Evolutionary conservation across 1,140 invertebrate genomes (phyloP), one percentile per base, ranked within the genome.

Genomic region (Drosophila carrolli): DNA sequence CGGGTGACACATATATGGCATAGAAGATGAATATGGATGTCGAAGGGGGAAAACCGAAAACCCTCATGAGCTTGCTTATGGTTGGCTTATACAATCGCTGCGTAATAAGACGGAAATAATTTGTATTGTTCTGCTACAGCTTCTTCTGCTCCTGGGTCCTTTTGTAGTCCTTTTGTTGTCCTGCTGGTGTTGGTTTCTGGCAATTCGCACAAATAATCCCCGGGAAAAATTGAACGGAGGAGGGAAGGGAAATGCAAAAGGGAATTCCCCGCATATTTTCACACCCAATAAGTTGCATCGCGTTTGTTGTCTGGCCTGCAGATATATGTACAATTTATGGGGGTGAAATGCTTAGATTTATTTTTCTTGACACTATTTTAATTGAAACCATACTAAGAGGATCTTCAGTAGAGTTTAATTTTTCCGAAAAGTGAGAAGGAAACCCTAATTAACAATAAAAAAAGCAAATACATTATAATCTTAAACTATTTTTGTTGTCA

Each of bases 61-160:
- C 55, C 71, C 71, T 79, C 48, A 57, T 75, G 81, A 80, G 61
- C 65, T 79, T 75, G 67, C 60, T 84, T 76, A 72, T 83, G 75
- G 67, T 58, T 75, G 55, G 82, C 68, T 81, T 78, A 81, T 81
- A 66, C 76, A 75, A 89, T 88, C 75, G 80, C 68, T 88, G 84
- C 43, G 80, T 89, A 88, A 88, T 88, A 88, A 88, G 77, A 80
- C 77, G 84, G 84, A 88, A 89, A 84, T 89, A 83, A 83, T 81
- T 89, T 85, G 75, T 75, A 76, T 81, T 79, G 76, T 78, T 84
- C 56, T 53, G 32, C 60, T 66, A 11, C 9, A 14, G 48, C 23
- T 48, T 48, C 51, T 48, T 16, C 40, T n/a, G 29, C 35, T 16
- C 23, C 59, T 19, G 37, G n/a, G 27, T 41, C 16, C 57, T 44